phyloP scores from a whole-genome alignment of 2,113 vertebrate species.

The Pipa parva region DNA sequence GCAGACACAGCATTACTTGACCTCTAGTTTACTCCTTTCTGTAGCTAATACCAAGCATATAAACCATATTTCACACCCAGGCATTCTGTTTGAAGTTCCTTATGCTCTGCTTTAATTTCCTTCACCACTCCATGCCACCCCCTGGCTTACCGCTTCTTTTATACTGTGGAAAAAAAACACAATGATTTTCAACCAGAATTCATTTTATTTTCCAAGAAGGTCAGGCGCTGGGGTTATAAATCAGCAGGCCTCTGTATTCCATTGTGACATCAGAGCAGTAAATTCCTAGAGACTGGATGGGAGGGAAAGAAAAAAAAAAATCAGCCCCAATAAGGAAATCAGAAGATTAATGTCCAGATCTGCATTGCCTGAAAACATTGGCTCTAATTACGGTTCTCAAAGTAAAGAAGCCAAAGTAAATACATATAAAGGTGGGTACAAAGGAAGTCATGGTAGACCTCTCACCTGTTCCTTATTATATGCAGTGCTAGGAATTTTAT shows the following conservation, averaged over 20 bases:
- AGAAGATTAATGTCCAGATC: conserved; percentile 37
- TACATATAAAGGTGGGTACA: conserved; percentile 31
- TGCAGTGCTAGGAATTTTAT: conserved; percentile 19
- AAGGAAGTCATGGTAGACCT: conserved; percentile 24
- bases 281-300: conserved; percentile 10
- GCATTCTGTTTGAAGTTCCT: conserved; percentile 16
- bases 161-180: conserved; percentile 9
- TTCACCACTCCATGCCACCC: conserved; percentile 24
- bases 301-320: conserved; percentile 5
- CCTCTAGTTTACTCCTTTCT: not conserved
- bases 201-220: conserved; percentile 27
- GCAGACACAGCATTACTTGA: not conserved
- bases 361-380: conserved; percentile 3
- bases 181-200: conserved; percentile 17
- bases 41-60: not conserved
- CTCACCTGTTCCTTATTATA: conserved; percentile 38
- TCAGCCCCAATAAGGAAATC: conserved; percentile 28
- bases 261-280: conserved; percentile 24
- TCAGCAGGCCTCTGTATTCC: conserved; percentile 23
- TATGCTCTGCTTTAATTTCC: conserved; percentile 19
- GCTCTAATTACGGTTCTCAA: conserved; percentile 24
- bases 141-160: conserved; percentile 17
- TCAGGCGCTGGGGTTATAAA: conserved; percentile 21
- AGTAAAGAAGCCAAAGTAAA: conserved; percentile 23
- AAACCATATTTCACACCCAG: not conserved